phyloP scores from a whole-genome alignment of 2,113 vertebrate species.

The Mustela lutreola region DNA sequence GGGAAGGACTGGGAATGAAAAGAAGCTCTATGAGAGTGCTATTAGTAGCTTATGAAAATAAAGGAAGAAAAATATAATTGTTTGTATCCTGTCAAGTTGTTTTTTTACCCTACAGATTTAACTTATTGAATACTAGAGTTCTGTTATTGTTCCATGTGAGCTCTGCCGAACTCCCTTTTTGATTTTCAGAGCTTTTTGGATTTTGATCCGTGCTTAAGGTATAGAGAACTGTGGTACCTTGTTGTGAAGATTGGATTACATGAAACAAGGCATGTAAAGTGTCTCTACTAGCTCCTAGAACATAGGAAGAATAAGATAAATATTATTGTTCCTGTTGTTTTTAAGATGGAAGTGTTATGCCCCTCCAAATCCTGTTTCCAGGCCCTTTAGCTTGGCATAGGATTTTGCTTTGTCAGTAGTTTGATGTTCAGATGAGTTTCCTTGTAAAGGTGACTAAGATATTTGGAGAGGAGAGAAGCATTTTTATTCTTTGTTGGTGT shows the following conservation, averaged over 20 bases:
- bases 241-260: background rate
- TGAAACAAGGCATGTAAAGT: background rate
- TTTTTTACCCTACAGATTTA: slow-evolving; percentile 41
- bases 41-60: slow-evolving; percentile 42
- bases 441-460: background rate
- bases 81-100: slow-evolving; percentile 3
- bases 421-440: background rate
- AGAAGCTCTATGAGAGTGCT: background rate
- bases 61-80: slow-evolving; percentile 38
- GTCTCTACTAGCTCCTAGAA: background rate
- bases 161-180: slow-evolving; percentile 22
- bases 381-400: background rate
- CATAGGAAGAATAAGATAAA: background rate
- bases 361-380: background rate
- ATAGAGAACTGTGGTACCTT: background rate
- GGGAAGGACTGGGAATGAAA: slow-evolving; percentile 17
- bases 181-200: background rate
- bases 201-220: background rate
- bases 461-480: background rate
- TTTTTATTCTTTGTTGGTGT: slow-evolving; percentile 36
- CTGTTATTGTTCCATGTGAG: background rate
- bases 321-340: background rate
- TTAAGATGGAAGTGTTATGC: background rate
- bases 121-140: background rate
- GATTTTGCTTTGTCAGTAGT: background rate